phyloP scores from a whole-genome alignment of 1,140 invertebrate species.

The Helicoverpa zea region DNA sequence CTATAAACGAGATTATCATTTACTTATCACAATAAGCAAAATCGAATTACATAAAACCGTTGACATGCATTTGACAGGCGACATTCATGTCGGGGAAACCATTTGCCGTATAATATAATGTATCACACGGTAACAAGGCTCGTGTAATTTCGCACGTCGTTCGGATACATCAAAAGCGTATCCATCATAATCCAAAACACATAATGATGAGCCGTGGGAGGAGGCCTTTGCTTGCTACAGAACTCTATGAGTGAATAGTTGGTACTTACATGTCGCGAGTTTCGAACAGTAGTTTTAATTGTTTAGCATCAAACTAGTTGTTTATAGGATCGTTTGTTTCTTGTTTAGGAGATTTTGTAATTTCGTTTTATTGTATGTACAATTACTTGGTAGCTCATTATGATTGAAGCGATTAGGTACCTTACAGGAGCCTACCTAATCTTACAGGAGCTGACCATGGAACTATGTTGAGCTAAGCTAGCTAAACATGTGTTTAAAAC shows the following conservation, averaged over 20 bases:
- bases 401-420: no score
- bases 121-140: slow-evolving; percentile 29
- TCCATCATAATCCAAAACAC: slow-evolving; percentile 56
- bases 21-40: background rate
- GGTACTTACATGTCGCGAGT: background rate
- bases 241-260: slow-evolving; percentile 22
- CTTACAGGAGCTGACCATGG: no score
- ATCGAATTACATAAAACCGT: slow-evolving; percentile 5
- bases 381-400: no score
- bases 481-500: no score
- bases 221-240: slow-evolving; percentile 28
- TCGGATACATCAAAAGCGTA: slow-evolving; percentile 48
- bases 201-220: slow-evolving; percentile 50
- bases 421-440: no score
- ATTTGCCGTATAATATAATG: slow-evolving; percentile 38
- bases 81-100: slow-evolving; percentile 2
- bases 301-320: background rate
- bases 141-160: slow-evolving; percentile 40
- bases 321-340: background rate
- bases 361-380: no score
- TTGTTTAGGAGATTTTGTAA: background rate
- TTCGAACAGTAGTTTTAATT: slow-evolving; percentile 1
- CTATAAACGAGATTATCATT: no score
- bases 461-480: no score
- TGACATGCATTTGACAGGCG: slow-evolving; percentile 21